Conservation (phyloP, 2,888 invertebrate genomes). For the Catocala sponsa region DNA sequence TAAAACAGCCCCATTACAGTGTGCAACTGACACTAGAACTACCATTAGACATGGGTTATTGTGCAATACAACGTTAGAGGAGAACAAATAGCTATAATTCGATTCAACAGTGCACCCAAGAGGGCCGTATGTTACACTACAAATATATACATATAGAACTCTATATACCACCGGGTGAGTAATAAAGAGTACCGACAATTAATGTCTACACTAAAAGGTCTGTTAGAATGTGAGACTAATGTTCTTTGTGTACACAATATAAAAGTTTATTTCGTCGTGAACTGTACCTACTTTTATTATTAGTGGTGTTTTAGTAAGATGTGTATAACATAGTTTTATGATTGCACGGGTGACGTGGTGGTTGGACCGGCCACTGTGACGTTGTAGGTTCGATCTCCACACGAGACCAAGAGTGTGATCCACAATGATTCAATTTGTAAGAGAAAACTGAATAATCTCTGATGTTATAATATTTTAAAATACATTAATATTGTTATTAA, state of each 20-base stretch:
- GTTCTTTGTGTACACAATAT: conserved; percentile 24
- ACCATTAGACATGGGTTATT: conserved; percentile 61
- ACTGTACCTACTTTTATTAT: conserved; percentile 1
- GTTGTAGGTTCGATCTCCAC: no score
- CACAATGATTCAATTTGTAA: no score
- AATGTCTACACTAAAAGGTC: conserved; percentile 51
- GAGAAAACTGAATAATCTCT: no score
- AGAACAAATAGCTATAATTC: conserved; percentile 77
- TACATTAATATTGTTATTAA: no score
- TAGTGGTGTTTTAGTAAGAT: not conserved
- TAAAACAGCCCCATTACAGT: conserved; percentile 41
- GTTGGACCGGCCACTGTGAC: no score
- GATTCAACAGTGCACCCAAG: conserved; percentile 68
- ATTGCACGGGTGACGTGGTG: no score
- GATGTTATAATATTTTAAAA: no score
- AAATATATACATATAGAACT: conserved; percentile 24
- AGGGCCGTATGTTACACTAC: conserved; percentile 61
- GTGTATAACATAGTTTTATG: not conserved
- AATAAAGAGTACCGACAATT: conserved; percentile 57
- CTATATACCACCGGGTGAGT: conserved; percentile 54
- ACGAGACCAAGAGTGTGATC: no score
- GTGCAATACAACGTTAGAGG: conserved; percentile 53
- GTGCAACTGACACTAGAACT: conserved; percentile 34
- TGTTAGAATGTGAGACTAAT: conserved; percentile 29
- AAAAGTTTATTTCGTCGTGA: conserved; percentile 5